Evolutionary conservation across 2,888 invertebrate genomes (phyloP).

Genomic region (Biston betularia): DNA sequence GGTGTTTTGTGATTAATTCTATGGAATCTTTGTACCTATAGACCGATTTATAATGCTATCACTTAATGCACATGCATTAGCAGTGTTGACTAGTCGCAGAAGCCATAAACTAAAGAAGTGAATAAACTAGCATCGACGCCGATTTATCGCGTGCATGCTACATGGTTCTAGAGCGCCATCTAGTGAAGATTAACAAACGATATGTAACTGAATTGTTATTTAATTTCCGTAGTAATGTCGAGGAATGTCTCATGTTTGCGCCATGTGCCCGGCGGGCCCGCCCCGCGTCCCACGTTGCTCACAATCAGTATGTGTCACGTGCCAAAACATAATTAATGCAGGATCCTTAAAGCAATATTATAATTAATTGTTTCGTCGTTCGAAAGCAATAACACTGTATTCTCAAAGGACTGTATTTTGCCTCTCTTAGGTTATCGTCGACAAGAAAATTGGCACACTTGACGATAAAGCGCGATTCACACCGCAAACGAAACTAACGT

Average conservation of each 20-base stretch:
- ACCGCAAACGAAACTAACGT: not conserved
- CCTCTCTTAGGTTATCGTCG: not conserved
- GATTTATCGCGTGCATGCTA: not conserved
- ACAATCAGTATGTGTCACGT: slow-evolving; percentile 4
- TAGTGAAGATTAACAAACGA: not conserved
- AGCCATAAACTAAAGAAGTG: too few species aligned
- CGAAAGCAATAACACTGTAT: slow-evolving; percentile 5
- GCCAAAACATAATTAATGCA: slow-evolving; percentile 18
- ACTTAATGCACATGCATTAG: too few species aligned
- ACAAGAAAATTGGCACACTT: slow-evolving; percentile 1
- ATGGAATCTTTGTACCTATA: too few species aligned
- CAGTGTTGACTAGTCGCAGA: too few species aligned
- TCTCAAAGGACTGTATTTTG: too few species aligned
- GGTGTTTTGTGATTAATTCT: too few species aligned
- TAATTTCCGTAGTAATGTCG: too few species aligned
- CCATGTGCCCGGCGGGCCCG: too few species aligned
- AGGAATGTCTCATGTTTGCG: too few species aligned
- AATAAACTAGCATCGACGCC: not conserved
- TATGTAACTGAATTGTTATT: not conserved
- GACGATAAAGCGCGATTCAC: not conserved
- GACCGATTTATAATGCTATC: too few species aligned
- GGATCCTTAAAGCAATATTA: slow-evolving; percentile 16
- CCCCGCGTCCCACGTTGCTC: not conserved
- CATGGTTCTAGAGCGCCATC: too few species aligned
- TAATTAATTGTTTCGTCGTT: not conserved